Evolutionary conservation across 1,140 invertebrate species (phyloP), one percentile per base, ranked within the genome.

Genomic region (Drosophila lacteicornis): DNA sequence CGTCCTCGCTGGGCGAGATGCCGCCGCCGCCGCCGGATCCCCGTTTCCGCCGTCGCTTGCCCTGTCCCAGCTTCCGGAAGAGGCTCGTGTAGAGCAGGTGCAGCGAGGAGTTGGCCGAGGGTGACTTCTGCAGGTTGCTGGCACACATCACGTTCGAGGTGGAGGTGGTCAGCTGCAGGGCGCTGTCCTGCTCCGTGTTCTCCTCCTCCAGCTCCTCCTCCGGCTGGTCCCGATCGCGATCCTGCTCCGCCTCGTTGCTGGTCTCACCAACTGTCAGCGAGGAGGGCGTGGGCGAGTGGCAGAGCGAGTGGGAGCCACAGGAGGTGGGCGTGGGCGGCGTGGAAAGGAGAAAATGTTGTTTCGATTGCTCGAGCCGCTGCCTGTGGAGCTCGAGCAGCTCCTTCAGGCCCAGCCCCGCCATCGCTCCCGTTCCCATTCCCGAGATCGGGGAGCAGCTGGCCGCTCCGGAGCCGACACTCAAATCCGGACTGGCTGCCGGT

Each of bases 301-400:
- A 90, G 58, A 82, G 76, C 27, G 86, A 85, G 45, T 80, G 73
- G 61, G 91, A 92, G 74, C 86, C 79, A 43, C 82, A 83, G 50
- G 91, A 91, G 17, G 79, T 88, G 57, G 91, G 87, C 49, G 86
- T 82, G 63, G 91, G 79, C 62, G 91, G 87, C 73, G 91, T 79
- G 81, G 91, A 92, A 91, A 92, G 84, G 79, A 92, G 79, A 91
- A 92, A 92, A 86, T 86, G 85, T 91, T 92, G 87, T 91, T 92
- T 92, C 66, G 91, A 92, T 92, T 86, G 79, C 67, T 92, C 84
- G 62, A 80, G 84, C 17, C 91, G 87, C 76, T 91, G 91, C 78
- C 91, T 75, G 70, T 92, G 91, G 30, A 92, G 80, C 58, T 86
- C 74, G 74, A 92, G 80, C 59, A 92, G 80, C 79, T 92, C 87